A percentile compares a stretch with the other conserved stretches of the same genome.
Conservation (phyloP, 2,888 invertebrate genomes). For the Acanthosepion esculentum region DNA sequence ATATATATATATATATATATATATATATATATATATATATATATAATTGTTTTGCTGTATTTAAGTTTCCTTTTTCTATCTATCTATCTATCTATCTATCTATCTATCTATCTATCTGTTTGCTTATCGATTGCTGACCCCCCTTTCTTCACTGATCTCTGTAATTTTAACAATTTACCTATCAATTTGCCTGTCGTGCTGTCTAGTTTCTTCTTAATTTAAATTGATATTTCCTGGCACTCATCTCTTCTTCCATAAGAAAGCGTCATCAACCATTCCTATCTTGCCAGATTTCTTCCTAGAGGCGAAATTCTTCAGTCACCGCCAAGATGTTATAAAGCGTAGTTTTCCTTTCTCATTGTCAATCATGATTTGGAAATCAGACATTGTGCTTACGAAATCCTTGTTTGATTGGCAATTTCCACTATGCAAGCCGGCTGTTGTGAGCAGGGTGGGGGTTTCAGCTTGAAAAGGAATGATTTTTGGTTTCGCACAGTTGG, state of each 20-base stretch:
- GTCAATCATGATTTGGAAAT: background rate
- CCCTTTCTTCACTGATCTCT: background rate
- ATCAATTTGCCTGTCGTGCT: background rate
- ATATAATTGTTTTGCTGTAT: too few relatives aligned
- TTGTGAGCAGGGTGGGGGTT: background rate
- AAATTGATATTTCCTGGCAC: background rate
- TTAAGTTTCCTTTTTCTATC: too few relatives aligned
- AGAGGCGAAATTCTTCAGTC: background rate
- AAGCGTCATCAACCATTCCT: background rate
- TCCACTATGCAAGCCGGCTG: background rate
- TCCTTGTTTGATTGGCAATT: conserved; percentile 17
- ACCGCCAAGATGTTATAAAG: background rate
- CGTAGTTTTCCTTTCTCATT: background rate
- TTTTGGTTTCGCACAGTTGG: too few relatives aligned
- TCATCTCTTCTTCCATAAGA: background rate
- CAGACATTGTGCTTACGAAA: background rate
- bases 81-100: background rate
- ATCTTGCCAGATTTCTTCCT: background rate
- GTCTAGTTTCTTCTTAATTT: background rate
- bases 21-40: too few relatives aligned
- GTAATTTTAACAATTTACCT: background rate
- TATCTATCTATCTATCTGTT: background rate
- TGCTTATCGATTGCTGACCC: background rate
- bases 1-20: too few relatives aligned
- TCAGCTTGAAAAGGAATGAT: too few relatives aligned